A percentile compares a stretch with the other conserved stretches of the same genome.
These are phyloP conservation scores for Sus scrofa DNA, from an alignment of 2,113 vertebrate genomes.

Conservation along the genomic window T2T-Sscrofa CM000817.6:129215501-129216000, in stretches of 20 bases:
- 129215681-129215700: conserved; percentile 18
- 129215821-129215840: too few relatives aligned
- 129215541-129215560: neutral
- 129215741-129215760: neutral
- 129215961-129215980: neutral
- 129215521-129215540: neutral
- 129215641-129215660: neutral
- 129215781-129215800: neutral
- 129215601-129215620: neutral
- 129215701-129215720: neutral
- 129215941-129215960: neutral
- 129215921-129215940: neutral
- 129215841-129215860: too few relatives aligned
- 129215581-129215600: neutral
- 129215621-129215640: neutral
- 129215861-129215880: too few relatives aligned
- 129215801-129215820: too few relatives aligned
- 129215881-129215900: too few relatives aligned
- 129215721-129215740: neutral
- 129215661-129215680: neutral
- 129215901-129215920: too few relatives aligned
- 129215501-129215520: neutral
- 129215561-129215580: neutral
- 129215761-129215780: neutral
- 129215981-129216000: conserved; percentile 41